These are phyloP conservation scores for Mastomys natalensis DNA, from an alignment of 2,113 vertebrate species.

Conservation along the genomic window DNA sequence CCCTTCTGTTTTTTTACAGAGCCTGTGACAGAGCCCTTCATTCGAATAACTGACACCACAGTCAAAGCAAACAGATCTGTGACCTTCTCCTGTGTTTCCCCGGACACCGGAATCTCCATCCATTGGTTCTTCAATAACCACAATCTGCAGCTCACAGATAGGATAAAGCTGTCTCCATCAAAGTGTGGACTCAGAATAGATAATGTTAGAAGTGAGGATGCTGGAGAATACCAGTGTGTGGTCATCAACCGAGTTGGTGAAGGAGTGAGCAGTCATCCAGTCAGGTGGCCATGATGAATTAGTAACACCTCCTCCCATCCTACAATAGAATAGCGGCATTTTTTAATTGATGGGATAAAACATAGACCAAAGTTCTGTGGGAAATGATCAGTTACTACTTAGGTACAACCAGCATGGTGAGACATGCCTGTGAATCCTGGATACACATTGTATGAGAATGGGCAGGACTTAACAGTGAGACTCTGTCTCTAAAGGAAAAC, in stretches of 20 bases:
- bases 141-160: not conserved
- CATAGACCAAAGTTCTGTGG: too few relatives aligned
- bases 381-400: not conserved
- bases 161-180: not conserved
- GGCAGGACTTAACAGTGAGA: not conserved
- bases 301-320: not conserved
- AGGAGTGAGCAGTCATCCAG: not conserved
- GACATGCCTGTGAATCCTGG: rapidly evolving
- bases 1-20: too few relatives aligned
- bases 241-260: not conserved
- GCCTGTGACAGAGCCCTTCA: not conserved
- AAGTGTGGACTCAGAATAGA: not conserved
- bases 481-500: not conserved
- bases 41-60: not conserved
- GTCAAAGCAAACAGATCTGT: not conserved
- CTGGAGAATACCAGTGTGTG: not conserved
- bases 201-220: not conserved
- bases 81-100: not conserved
- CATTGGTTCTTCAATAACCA: not conserved
- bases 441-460: not conserved
- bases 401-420: not conserved
- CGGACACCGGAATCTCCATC: not conserved
- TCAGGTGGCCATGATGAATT: not conserved
- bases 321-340: not conserved
- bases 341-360: not conserved